These are phyloP conservation scores for Theonella swinhoei DNA, from an alignment of 37 sponge, comb jelly and placozoan genomes.

Conservation along the genomic window DNA sequence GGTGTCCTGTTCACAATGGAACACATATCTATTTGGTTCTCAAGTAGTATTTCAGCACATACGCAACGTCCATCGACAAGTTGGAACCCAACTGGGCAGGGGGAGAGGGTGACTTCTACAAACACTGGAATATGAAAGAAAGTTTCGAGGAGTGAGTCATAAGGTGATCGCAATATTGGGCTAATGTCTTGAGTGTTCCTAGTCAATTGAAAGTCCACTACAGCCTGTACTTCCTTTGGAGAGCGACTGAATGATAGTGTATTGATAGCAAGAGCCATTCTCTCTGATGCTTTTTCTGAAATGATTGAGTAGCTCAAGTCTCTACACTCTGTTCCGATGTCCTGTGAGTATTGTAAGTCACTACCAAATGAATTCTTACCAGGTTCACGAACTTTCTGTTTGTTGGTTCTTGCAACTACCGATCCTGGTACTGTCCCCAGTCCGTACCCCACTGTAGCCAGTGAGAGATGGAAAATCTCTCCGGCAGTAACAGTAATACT, in stretches of 20 bases:
- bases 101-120: not conserved
- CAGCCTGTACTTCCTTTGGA: not conserved
- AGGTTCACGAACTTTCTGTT: not conserved
- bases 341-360: not conserved
- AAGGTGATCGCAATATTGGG: not conserved
- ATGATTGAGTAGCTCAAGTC: not conserved
- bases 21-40: not conserved
- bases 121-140: not conserved
- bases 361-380: not conserved
- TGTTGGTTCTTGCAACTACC: not conserved
- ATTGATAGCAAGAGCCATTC: not conserved
- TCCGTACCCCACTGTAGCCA: not conserved
- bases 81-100: slow-evolving; percentile 1
- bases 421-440: not conserved
- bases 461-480: not conserved
- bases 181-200: not conserved
- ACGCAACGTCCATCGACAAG: not conserved
- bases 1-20: not conserved
- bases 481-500: not conserved
- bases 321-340: not conserved
- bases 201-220: not conserved
- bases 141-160: not conserved
- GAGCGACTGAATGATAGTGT: not conserved
- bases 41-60: not conserved
- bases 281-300: not conserved